Conservation (phyloP, 2,113 vertebrate species). For the Seriola quinqueradiata region DNA sequence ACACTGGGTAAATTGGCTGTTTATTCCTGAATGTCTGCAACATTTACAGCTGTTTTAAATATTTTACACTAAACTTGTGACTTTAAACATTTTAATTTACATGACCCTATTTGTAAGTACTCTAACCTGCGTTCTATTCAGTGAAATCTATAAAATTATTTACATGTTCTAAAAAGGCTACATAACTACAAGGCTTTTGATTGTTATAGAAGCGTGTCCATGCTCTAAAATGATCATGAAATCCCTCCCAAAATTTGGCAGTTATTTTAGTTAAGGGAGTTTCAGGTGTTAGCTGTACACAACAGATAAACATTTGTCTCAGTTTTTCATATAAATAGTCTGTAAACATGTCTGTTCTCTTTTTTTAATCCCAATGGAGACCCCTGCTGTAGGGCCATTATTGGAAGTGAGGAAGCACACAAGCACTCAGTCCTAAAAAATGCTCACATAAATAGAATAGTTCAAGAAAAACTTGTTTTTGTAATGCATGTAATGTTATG, state of each 20-base stretch:
- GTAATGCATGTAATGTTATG: slow-evolving; percentile 4
- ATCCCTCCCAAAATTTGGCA: slow-evolving; percentile 12
- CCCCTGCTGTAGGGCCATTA: neutral
- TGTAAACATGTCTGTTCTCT: slow-evolving; percentile 4
- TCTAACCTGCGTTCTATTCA: neutral
- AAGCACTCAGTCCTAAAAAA: neutral
- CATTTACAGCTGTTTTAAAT: neutral
- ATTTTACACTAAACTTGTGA: neutral
- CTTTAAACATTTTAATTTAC: neutral
- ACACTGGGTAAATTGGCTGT: slow-evolving; percentile 19
- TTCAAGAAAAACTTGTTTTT: neutral
- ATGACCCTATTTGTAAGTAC: too few relatives aligned
- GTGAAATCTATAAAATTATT: neutral
- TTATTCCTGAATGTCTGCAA: slow-evolving; percentile 8
- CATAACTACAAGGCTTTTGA: neutral
- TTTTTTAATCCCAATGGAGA: neutral
- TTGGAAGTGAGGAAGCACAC: neutral
- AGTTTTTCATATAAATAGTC: neutral
- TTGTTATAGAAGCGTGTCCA: neutral
- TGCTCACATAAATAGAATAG: neutral
- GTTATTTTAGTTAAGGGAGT: slow-evolving; percentile 17
- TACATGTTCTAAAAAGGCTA: neutral
- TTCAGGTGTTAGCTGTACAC: slow-evolving; percentile 20
- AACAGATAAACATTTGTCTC: slow-evolving; percentile 9
- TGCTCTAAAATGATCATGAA: slow-evolving; percentile 4